Percentiles rank a stretch among this genome's conserved stretches.
These are phyloP conservation scores for Craniophora ligustri DNA, from an alignment of 2,888 invertebrate species.

Conservation along the genomic window DNA sequence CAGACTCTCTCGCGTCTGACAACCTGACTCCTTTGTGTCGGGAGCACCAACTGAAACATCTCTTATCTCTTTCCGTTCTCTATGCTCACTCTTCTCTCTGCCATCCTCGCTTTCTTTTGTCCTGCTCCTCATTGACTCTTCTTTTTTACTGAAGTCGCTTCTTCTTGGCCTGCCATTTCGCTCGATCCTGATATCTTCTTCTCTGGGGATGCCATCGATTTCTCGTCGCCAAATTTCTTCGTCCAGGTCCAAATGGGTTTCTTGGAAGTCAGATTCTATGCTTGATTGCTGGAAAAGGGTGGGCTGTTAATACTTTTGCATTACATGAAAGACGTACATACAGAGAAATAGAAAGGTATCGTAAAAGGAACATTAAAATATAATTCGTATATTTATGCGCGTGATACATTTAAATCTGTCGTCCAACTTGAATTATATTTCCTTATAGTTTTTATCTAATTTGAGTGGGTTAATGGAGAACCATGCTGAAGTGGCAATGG, in stretches of 20 bases:
- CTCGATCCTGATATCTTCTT: constrained; percentile 74
- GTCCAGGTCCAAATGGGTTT: constrained; percentile 77
- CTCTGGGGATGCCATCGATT: constrained; percentile 65
- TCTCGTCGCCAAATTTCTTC: constrained; percentile 79
- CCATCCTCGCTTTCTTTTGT: constrained; percentile 64
- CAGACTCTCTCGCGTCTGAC: constrained; percentile 95
- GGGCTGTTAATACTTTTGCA: too few relatives aligned
- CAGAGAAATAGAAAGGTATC: too few relatives aligned
- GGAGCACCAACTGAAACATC: constrained; percentile 83
- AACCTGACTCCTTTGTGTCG: constrained; percentile 86
- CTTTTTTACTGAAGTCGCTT: constrained; percentile 77
- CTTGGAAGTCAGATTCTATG: constrained; percentile 82
- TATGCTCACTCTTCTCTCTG: constrained; percentile 61
- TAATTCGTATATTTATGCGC: too few relatives aligned
- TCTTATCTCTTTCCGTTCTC: constrained; percentile 65
- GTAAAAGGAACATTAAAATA: too few relatives aligned
- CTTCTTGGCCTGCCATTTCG: constrained; percentile 74
- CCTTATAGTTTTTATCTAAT: too few relatives aligned
- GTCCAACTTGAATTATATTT: too few relatives aligned
- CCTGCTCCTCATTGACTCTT: constrained; percentile 75
- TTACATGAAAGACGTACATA: too few relatives aligned
- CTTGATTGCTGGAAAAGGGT: constrained; percentile 75
- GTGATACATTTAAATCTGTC: too few relatives aligned
- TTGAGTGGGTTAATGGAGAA: too few relatives aligned
- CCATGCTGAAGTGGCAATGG: too few relatives aligned